Evolutionary conservation across 2,113 vertebrate genomes (phyloP).

Genomic region (Cheirogaleus medius): DNA sequence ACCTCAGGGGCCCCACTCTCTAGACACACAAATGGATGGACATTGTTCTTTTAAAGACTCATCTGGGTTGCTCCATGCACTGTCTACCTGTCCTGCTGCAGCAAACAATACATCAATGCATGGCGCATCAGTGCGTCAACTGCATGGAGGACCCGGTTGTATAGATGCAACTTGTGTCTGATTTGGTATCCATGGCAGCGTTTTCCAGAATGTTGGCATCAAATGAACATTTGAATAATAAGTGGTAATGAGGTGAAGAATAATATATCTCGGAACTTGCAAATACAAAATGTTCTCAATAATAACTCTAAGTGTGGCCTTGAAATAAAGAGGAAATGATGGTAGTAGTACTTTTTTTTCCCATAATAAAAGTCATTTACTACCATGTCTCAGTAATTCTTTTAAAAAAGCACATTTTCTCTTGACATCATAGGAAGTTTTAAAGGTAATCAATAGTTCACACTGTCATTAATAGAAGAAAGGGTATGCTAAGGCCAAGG

Average conservation of each 20-base stretch:
- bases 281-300: background rate
- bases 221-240: background rate
- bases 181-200: background rate
- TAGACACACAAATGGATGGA: background rate
- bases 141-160: background rate
- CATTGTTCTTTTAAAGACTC: background rate
- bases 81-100: background rate
- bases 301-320: background rate
- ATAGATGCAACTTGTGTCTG: background rate
- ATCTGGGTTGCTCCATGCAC: rapidly evolving
- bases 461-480: background rate
- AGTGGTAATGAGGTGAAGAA: background rate
- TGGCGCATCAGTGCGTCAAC: background rate
- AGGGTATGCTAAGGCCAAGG: background rate
- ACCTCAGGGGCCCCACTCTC: background rate
- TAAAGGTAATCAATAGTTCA: background rate
- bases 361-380: background rate
- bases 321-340: conserved; percentile 9
- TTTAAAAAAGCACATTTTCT: conserved; percentile 28
- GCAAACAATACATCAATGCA: background rate
- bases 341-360: background rate
- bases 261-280: background rate
- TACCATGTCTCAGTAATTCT: background rate
- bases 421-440: background rate
- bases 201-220: background rate